phyloP scores from a whole-genome alignment of 2,113 vertebrate species.

The Indicator indicator region DNA sequence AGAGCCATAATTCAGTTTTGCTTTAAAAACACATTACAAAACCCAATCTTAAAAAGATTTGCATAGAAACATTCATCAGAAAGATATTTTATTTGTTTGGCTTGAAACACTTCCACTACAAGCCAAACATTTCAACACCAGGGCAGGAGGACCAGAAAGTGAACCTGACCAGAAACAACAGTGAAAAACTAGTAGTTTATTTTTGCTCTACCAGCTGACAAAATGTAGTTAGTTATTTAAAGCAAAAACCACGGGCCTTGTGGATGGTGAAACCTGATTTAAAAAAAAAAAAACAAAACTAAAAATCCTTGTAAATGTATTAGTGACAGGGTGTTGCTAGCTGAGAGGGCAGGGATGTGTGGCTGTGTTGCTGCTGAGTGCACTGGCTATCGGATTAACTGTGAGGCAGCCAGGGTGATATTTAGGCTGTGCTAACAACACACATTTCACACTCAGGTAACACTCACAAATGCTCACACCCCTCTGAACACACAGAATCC shows the following conservation, averaged over 20 bases:
- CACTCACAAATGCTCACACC: not conserved
- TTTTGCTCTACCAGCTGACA: constrained; percentile 56
- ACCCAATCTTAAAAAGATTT: constrained; percentile 55
- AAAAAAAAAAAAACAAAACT: no score
- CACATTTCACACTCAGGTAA: not conserved
- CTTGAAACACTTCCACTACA: constrained; percentile 66
- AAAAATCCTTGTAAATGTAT: not conserved
- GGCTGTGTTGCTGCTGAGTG: not conserved
- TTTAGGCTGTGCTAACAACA: not conserved
- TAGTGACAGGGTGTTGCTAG: not conserved
- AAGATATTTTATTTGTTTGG: constrained; percentile 69
- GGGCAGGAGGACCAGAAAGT: constrained; percentile 40
- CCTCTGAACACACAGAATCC: not conserved
- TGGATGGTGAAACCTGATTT: not conserved
- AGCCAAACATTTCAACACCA: constrained; percentile 61
- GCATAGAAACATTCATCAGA: constrained; percentile 67
- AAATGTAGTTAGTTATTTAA: constrained; percentile 21
- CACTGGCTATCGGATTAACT: not conserved
- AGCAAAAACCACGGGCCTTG: not conserved
- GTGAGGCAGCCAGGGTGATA: not conserved
- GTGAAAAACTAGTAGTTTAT: constrained; percentile 40
- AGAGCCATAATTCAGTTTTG: constrained; percentile 56
- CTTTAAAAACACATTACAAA: constrained; percentile 66
- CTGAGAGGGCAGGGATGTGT: not conserved
- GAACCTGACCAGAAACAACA: constrained; percentile 62